Conservation (phyloP, 2,888 invertebrate genomes). For the Pandemis cinnamomeana region DNA sequence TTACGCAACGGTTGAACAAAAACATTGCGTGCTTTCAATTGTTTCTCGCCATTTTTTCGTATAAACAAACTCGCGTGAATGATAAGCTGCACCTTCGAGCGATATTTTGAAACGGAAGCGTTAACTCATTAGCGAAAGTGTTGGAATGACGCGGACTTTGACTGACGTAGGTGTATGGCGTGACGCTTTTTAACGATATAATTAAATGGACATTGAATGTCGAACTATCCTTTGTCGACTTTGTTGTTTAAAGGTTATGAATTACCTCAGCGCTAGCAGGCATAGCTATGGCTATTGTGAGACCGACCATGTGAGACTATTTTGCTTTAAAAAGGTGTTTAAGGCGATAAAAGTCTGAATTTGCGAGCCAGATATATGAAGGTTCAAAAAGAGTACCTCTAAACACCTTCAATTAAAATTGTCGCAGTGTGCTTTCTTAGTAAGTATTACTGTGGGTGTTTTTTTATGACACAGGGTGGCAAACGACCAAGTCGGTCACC, state of each 20-base stretch:
- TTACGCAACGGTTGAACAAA: neutral
- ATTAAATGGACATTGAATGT: conserved; percentile 24
- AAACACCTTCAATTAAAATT: no score
- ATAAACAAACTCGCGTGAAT: conserved; percentile 13
- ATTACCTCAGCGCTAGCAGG: neutral
- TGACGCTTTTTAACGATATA: conserved; percentile 28
- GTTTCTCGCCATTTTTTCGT: neutral
- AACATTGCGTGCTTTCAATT: conserved; percentile 1
- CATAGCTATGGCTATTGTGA: neutral
- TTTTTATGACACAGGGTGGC: no score
- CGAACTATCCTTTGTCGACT: neutral
- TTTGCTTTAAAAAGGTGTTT: no score
- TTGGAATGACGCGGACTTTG: conserved; percentile 45
- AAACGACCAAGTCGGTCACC: no score
- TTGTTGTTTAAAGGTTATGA: neutral
- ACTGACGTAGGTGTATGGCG: conserved; percentile 33
- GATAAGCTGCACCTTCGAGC: conserved; percentile 34
- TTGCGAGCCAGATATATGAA: no score
- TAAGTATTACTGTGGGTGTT: no score
- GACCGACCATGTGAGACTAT: neutral
- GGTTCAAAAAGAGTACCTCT: no score
- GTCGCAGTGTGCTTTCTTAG: no score
- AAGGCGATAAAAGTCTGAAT: no score
- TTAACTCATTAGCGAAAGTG: conserved; percentile 63
- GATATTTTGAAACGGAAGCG: conserved; percentile 46